Conservation (phyloP, 2,797 vertebrate genomes). For the Hoplostethus atlanticus region DNA sequence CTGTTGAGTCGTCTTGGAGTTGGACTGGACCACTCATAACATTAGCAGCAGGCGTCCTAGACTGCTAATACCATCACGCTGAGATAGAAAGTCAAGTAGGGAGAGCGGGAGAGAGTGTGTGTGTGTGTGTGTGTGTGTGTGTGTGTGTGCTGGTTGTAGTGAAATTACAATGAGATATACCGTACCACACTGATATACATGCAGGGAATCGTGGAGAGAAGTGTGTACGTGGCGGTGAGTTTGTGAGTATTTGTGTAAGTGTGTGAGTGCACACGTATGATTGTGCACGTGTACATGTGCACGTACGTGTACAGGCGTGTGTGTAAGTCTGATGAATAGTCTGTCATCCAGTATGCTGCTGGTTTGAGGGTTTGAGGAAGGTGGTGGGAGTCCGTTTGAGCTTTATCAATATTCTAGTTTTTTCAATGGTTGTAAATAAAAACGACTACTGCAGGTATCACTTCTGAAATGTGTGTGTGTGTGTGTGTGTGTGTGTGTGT, state of each 20-base stretch:
- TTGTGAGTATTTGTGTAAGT: not conserved
- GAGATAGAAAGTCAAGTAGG: slow-evolving; percentile 58
- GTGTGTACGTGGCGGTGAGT: not conserved
- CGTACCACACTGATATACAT: slow-evolving; percentile 21
- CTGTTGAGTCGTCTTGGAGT: slow-evolving; percentile 47
- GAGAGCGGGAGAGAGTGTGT: slow-evolving; percentile 7
- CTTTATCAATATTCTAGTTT: slow-evolving; percentile 5
- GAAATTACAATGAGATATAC: slow-evolving; percentile 34
- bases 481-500: slow-evolving; percentile 6
- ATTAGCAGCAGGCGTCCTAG: slow-evolving; percentile 59
- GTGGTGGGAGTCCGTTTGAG: no score
- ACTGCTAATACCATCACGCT: slow-evolving; percentile 65
- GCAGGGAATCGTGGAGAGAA: slow-evolving; percentile 11
- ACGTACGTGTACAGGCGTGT: not conserved
- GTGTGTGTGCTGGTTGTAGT: slow-evolving; percentile 10
- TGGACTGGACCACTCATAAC: slow-evolving; percentile 60
- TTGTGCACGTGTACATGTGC: not conserved
- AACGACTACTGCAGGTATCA: slow-evolving; percentile 52
- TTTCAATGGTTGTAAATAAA: slow-evolving; percentile 28
- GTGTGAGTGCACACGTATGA: not conserved
- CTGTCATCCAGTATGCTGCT: not conserved
- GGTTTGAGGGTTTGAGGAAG: slow-evolving; percentile 13
- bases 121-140: slow-evolving; percentile 10
- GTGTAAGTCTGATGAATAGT: not conserved
- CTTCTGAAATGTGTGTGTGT: slow-evolving; percentile 4